phyloP scores from a whole-genome alignment of 2,113 vertebrate species.

The Sylvia atricapilla region DNA sequence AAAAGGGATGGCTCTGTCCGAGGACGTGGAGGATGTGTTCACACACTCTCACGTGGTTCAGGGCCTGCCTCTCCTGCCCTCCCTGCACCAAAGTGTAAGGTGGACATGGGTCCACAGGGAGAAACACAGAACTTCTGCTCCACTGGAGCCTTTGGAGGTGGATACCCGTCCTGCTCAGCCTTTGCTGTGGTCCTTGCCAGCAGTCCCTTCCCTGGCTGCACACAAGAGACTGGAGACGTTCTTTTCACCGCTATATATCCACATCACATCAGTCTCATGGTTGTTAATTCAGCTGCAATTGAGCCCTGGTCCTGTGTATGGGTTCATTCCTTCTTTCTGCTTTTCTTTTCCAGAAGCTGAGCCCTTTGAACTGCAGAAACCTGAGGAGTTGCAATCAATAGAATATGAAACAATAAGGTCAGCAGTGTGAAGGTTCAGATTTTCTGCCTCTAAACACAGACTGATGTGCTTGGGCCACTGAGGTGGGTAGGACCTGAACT shows the following conservation, averaged over 20 bases:
- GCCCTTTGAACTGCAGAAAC: conserved; percentile 41
- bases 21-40: background rate
- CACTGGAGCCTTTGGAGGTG: background rate
- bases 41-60: background rate
- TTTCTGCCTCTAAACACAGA: conserved; percentile 41
- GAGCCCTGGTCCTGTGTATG: background rate
- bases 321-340: background rate
- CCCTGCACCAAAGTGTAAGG: background rate
- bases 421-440: conserved; percentile 52
- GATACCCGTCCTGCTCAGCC: background rate
- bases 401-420: conserved; percentile 59
- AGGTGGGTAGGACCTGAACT: conserved; percentile 64
- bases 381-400: conserved; percentile 61
- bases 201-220: background rate
- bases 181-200: background rate
- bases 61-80: background rate
- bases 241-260: background rate
- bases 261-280: background rate
- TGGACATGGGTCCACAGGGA: too few relatives aligned
- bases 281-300: background rate
- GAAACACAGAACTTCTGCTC: background rate
- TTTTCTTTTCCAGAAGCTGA: conserved; percentile 43
- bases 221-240: background rate
- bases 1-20: background rate
- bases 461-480: conserved; percentile 38